phyloP scores from a whole-genome alignment of 2,888 invertebrate species.

The Psylliodes chrysocephalus region DNA sequence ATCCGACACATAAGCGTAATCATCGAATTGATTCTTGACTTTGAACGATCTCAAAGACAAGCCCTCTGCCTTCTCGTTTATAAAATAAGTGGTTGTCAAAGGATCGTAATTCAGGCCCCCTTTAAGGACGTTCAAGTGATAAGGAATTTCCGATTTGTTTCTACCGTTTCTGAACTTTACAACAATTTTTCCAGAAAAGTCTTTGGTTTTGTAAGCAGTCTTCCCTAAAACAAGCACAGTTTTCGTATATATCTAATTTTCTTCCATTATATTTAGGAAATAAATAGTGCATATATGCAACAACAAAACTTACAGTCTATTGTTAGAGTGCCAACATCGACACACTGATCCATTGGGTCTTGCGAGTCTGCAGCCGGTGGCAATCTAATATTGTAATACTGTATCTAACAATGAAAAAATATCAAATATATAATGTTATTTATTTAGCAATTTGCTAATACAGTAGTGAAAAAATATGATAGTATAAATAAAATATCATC shows the following conservation, averaged over 20 bases:
- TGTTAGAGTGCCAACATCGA: conserved; percentile 74
- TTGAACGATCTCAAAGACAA: conserved; percentile 65
- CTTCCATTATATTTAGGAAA: no score
- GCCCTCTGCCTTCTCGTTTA: conserved; percentile 56
- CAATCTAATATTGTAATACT: conserved; percentile 74
- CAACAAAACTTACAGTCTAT: conserved; percentile 77
- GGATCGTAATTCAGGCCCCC: conserved; percentile 70
- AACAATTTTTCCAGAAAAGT: conserved; percentile 69
- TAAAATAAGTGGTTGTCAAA: conserved; percentile 66
- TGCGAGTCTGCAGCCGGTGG: conserved; percentile 72
- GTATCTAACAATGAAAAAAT: conserved; percentile 48
- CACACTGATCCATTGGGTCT: conserved; percentile 53
- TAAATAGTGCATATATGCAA: no score
- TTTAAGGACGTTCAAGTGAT: conserved; percentile 69
- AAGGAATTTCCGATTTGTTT: conserved; percentile 71
- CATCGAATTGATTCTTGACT: conserved; percentile 78
- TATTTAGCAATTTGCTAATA: no score
- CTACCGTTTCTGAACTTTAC: conserved; percentile 66
- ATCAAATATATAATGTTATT: no score
- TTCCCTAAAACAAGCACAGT: conserved; percentile 68
- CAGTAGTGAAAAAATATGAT: no score
- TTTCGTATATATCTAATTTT: no score
- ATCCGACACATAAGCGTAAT: conserved; percentile 78
- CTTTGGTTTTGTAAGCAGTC: conserved; percentile 66
- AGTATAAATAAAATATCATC: no score